Conservation (phyloP, 92 coral and sea anemone species). For the Umimayanthus chanpuru region DNA sequence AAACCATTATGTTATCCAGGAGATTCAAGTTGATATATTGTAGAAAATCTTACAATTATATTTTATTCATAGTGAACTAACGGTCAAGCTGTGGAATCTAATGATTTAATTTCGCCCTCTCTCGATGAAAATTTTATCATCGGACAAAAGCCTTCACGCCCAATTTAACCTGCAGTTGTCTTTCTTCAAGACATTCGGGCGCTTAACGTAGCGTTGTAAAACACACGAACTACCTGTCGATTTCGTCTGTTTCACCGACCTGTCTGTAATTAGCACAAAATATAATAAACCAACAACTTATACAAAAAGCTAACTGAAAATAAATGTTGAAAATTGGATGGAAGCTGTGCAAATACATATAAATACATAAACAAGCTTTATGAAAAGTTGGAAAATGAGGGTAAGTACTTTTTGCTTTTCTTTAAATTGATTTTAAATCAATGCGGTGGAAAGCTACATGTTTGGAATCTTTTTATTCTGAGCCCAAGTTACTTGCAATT, state of each 20-base stretch:
- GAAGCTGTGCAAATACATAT: background rate
- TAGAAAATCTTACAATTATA: background rate
- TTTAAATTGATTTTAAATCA: no score
- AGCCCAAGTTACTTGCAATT: background rate
- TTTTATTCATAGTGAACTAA: slow-evolving; percentile 35
- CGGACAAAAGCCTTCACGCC: slow-evolving; percentile 37
- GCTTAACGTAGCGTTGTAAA: slow-evolving; percentile 5
- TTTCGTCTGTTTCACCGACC: background rate
- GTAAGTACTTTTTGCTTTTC: no score
- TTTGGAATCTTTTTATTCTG: background rate
- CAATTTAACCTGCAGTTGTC: background rate
- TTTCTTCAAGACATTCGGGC: background rate
- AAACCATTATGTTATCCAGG: slow-evolving; percentile 15
- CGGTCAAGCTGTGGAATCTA: no score
- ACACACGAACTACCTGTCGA: slow-evolving; percentile 23
- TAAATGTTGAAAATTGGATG: background rate
- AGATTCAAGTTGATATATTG: background rate
- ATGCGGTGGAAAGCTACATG: background rate
- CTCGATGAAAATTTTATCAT: slow-evolving; percentile 33
- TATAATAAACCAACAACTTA: background rate
- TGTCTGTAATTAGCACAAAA: background rate
- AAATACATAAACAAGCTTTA: background rate
- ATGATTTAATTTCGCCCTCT: background rate
- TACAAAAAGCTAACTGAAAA: background rate
- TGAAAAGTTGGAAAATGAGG: no score